phyloP scores from a whole-genome alignment of 2,797 vertebrate genomes.

The Chromis chromis region DNA sequence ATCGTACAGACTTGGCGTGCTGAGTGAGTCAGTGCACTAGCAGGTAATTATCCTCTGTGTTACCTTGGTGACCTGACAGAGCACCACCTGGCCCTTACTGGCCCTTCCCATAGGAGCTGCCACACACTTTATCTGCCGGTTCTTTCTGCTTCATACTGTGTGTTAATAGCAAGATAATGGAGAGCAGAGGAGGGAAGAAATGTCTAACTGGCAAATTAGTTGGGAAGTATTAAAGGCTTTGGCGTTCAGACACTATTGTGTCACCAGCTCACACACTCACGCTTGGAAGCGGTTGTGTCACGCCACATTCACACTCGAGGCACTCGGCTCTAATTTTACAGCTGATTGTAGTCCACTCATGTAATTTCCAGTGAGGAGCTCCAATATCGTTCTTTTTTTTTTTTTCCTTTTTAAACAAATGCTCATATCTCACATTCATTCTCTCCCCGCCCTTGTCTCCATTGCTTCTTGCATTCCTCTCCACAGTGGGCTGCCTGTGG shows the following conservation, averaged over 20 bases:
- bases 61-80: slow-evolving; percentile 68
- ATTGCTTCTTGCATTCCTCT: slow-evolving; percentile 90
- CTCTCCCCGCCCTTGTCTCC: slow-evolving; percentile 67
- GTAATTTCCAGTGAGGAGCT: slow-evolving; percentile 31
- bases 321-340: slow-evolving; percentile 33
- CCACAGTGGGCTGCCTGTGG: slow-evolving; percentile 87
- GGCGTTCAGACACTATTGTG: slow-evolving; percentile 55
- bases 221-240: slow-evolving; percentile 62
- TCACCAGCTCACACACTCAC: slow-evolving; percentile 48
- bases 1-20: slow-evolving; percentile 30
- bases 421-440: slow-evolving; percentile 53
- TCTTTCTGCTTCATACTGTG: slow-evolving; percentile 42
- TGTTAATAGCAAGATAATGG: slow-evolving; percentile 60
- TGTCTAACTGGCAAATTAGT: slow-evolving; percentile 67
- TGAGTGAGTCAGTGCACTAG: slow-evolving; percentile 59
- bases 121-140: slow-evolving; percentile 38
- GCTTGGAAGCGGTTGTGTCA: slow-evolving; percentile 64
- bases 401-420: slow-evolving; percentile 20
- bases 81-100: slow-evolving; percentile 63
- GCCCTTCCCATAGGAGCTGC: slow-evolving; percentile 53
- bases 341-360: slow-evolving; percentile 9
- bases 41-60: slow-evolving; percentile 65
- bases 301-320: slow-evolving; percentile 36
- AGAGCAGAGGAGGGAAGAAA: slow-evolving; percentile 51
- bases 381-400: slow-evolving; percentile 35